Evolutionary conservation across 1,140 invertebrate species (phyloP).

Genomic region (Drosophila nigrodunni): DNA sequence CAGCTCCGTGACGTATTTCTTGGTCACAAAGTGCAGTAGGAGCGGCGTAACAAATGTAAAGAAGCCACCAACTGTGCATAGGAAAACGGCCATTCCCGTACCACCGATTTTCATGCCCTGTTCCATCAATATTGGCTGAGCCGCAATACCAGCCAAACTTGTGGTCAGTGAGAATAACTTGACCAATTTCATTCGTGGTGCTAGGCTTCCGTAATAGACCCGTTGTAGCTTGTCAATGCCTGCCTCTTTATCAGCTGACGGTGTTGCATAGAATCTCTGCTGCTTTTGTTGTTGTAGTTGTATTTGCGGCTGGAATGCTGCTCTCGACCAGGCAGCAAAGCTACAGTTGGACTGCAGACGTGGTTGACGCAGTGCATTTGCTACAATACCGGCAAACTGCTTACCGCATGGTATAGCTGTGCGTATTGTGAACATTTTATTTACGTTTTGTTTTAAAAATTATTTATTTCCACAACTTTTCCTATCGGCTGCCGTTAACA

Average conservation of each 20-base stretch:
- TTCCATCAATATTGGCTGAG: conserved; percentile 90
- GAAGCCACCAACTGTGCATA: conserved; percentile 89
- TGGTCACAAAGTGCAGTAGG: conserved; percentile 92
- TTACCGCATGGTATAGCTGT: conserved; percentile 41
- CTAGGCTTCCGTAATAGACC: conserved; percentile 89
- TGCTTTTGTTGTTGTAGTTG: conserved; percentile 27
- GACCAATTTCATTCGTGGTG: conserved; percentile 88
- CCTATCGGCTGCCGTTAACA: neutral
- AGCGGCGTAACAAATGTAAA: conserved; percentile 94
- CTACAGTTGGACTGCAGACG: conserved; percentile 20
- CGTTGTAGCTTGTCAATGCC: conserved; percentile 51
- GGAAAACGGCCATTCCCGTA: conserved; percentile 86
- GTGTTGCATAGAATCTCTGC: conserved; percentile 32
- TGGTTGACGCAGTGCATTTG: conserved; percentile 14
- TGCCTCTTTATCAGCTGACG: conserved; percentile 24
- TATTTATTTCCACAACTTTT: conserved; percentile 14
- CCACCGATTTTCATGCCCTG: conserved; percentile 86
- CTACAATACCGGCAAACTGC: conserved; percentile 30
- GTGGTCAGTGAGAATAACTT: conserved; percentile 93
- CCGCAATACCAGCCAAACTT: conserved; percentile 88
- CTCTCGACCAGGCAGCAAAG: conserved; percentile 22
- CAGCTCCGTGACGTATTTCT: conserved; percentile 93
- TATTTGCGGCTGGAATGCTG: conserved; percentile 18
- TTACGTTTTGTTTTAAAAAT: conserved; percentile 13
- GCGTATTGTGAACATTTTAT: conserved; percentile 58